Evolutionary conservation across 2,797 vertebrate genomes (phyloP), one percentile per base, ranked within the genome.

Genomic region (Kryptolebias ocellatus): DNA sequence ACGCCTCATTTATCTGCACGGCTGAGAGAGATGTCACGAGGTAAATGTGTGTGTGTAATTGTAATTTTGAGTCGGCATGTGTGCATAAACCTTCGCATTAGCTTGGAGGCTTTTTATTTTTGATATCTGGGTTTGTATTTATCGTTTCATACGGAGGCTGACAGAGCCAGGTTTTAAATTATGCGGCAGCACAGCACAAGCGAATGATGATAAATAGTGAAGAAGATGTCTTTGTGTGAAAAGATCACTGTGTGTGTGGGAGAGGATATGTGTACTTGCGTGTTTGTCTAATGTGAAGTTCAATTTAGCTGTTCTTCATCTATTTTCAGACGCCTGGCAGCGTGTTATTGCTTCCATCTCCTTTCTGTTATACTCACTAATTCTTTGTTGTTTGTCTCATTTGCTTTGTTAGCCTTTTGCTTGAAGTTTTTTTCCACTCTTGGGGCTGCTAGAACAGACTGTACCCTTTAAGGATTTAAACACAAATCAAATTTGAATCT

Each of bases 161-260:
- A 72, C 72, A 72, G 59, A 88, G 69, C 52, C 63, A 53, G 37
- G 58, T 58, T 65, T 50, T 56, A 70, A 75, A 81, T 82, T 66
- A 79, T 73, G 79, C 45, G 15, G 58, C 64, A 47, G 69, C 68
- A 62, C 73, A 75, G 77, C 45, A 45, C 67, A 74, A 68, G 31
- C 52, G 70, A 86, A 85, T 70, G 76, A 71, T 81, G 84, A 88
- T 81, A 71, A 80, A 86, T 69, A 60, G 72, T 65, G 65, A 75
- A 67, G 66, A 46, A 56, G 49, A 63, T 17, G 61, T 77, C 60
- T 83, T 56, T 53, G 55, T 63, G 68, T 76, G 63, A 20, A 72
- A 53, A 44, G 63, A 88, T 74, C 58, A 17, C 60, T 57, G 45
- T 18, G 20, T 18, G 74, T 76, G 68, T 68, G 67, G 55, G 27